Evolutionary conservation across 1,140 invertebrate species (phyloP).

Genomic region (Bathynomus jamesi): DNA sequence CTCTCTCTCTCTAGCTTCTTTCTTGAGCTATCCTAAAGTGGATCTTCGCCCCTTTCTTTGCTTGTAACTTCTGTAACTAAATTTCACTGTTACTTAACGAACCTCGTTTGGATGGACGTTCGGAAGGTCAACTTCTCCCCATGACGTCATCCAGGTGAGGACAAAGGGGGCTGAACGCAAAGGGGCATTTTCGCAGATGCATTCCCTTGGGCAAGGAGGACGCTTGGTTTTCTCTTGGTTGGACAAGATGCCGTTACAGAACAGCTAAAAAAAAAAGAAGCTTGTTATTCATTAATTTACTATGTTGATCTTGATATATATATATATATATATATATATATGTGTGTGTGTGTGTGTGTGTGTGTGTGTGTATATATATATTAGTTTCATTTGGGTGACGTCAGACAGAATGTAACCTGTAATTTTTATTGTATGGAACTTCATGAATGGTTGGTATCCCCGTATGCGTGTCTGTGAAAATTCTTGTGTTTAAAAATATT

Average conservation of each 20-base stretch:
- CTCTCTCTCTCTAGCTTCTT: no score
- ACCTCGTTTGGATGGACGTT: constrained; percentile 27
- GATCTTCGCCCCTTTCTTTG: no score
- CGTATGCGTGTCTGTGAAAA: no score
- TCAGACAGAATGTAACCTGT: no score
- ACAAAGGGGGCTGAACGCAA: constrained; percentile 23
- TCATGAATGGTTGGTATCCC: no score
- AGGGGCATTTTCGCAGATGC: constrained; percentile 18
- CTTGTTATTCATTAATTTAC: neutral
- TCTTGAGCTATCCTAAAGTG: no score
- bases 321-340: neutral
- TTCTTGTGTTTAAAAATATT: no score
- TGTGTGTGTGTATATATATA: neutral
- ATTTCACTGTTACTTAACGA: neutral
- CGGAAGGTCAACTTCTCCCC: constrained; percentile 29
- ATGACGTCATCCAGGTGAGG: constrained; percentile 32
- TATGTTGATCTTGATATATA: neutral
- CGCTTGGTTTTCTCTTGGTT: neutral
- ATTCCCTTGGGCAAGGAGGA: constrained; percentile 12
- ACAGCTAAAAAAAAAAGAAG: neutral
- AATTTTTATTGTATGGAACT: no score
- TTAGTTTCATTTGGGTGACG: neutral
- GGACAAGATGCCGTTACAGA: neutral
- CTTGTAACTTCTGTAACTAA: neutral
- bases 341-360: neutral